Evolutionary conservation across 2,113 vertebrate genomes (phyloP).

Genomic region (Holacanthus passer): DNA sequence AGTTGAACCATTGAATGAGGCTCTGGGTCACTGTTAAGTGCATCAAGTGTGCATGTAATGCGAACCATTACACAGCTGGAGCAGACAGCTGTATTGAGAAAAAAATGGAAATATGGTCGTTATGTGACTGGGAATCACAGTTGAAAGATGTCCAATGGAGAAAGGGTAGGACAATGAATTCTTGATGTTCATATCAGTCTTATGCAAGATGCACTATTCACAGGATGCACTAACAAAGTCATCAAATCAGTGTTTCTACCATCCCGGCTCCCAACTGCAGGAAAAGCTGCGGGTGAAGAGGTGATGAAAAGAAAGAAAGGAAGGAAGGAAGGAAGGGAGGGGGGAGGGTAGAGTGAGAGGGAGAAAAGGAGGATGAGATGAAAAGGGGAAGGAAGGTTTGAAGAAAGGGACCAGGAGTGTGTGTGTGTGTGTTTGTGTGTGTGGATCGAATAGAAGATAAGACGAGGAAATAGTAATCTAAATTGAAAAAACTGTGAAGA

Average conservation of each 20-base stretch:
- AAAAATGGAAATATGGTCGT: constrained; percentile 8
- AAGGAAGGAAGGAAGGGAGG: constrained; percentile 9
- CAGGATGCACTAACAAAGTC: neutral
- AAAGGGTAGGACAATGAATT: neutral
- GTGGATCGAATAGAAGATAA: neutral
- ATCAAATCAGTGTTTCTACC: neutral
- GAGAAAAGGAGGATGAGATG: constrained; percentile 20
- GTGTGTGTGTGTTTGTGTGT: neutral
- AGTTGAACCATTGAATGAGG: constrained; percentile 4
- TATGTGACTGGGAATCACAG: neutral
- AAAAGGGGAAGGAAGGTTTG: constrained; percentile 19
- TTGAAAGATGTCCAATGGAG: neutral
- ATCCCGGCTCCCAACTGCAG: neutral
- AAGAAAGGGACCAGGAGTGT: constrained; percentile 30
- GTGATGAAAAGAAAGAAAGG: constrained; percentile 21
- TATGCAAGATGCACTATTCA: neutral
- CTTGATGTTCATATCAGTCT: neutral
- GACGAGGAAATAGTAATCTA: constrained; percentile 16
- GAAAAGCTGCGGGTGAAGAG: constrained; percentile 13
- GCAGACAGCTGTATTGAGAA: neutral
- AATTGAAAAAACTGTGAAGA: neutral
- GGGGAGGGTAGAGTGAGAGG: neutral
- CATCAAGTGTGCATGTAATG: neutral
- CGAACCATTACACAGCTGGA: neutral
- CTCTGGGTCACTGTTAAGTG: constrained; percentile 6